These are phyloP conservation scores for Meloidogyne chitwoodi DNA, from an alignment of 1,140 invertebrate genomes.

Conservation along the genomic window DNA sequence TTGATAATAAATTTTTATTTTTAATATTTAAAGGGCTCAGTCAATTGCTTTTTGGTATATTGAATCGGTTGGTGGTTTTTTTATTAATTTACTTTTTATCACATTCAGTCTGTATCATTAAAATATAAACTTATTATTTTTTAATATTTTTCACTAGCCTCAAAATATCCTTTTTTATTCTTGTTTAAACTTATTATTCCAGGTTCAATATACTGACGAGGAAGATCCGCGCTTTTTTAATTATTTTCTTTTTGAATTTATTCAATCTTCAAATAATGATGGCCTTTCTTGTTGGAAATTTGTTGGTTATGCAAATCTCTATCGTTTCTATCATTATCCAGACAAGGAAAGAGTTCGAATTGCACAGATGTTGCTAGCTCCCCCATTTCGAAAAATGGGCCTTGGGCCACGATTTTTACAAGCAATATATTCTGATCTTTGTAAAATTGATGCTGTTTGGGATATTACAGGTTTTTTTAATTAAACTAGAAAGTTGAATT, in stretches of 20 bases:
- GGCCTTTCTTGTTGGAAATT: slow-evolving; percentile 67
- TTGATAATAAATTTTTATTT: not conserved
- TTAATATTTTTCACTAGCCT: not conserved
- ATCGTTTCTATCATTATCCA: slow-evolving; percentile 90
- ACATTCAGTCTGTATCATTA: too few relatives aligned
- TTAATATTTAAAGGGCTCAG: slow-evolving; percentile 67
- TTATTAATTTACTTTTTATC: not conserved
- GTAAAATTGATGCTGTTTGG: slow-evolving; percentile 69
- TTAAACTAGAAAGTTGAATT: slow-evolving; percentile 9
- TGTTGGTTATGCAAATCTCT: slow-evolving; percentile 82
- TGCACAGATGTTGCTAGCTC: slow-evolving; percentile 60
- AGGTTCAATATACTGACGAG: slow-evolving; percentile 69
- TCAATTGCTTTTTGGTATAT: slow-evolving; percentile 90
- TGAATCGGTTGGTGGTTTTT: slow-evolving; percentile 68
- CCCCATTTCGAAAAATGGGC: slow-evolving; percentile 63
- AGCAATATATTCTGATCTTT: slow-evolving; percentile 75
- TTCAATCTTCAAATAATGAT: slow-evolving; percentile 1
- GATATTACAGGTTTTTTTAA: slow-evolving; percentile 77
- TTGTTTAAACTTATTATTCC: too few relatives aligned
- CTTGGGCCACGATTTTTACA: slow-evolving; percentile 74
- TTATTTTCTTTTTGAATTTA: slow-evolving; percentile 72
- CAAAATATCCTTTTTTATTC: not conserved
- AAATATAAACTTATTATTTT: too few relatives aligned
- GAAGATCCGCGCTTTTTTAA: slow-evolving; percentile 87
- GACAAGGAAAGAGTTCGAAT: slow-evolving; percentile 78